These are phyloP conservation scores for Drosophila ananassae DNA, from an alignment of 1,140 invertebrate genomes.

Conservation along the genomic window DNA sequence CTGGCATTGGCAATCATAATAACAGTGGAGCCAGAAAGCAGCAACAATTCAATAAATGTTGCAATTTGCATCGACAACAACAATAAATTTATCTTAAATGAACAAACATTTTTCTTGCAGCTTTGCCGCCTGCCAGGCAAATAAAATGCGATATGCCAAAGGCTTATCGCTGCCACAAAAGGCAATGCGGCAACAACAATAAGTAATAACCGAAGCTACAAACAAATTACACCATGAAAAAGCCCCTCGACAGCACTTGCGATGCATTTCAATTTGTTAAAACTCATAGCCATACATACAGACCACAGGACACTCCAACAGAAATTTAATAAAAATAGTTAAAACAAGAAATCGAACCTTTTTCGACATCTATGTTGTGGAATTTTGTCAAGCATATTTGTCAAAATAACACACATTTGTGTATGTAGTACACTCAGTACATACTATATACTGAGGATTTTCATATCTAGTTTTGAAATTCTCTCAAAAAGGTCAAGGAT, in stretches of 20 bases:
- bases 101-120: conserved; percentile 81
- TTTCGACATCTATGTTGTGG: conserved; percentile 28
- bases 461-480: conserved; percentile 16
- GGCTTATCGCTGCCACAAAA: conserved; percentile 76
- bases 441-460: conserved; percentile 14
- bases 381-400: conserved; percentile 44
- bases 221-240: conserved; percentile 25
- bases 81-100: conserved; percentile 82
- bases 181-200: conserved; percentile 36
- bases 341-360: background rate
- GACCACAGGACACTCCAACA: conserved; percentile 11
- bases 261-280: conserved; percentile 75
- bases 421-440: too few species aligned
- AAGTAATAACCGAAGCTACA: conserved; percentile 46
- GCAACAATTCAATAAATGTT: conserved; percentile 77
- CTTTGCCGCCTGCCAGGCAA: conserved; percentile 58
- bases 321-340: conserved; percentile 25
- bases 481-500: conserved; percentile 2
- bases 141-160: conserved; percentile 72
- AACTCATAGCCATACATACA: conserved; percentile 18
- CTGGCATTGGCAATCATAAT: conserved; percentile 42
- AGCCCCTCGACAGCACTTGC: conserved; percentile 43
- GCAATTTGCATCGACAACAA: conserved; percentile 78
- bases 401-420: conserved; percentile 19
- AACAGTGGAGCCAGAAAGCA: conserved; percentile 17